These are phyloP conservation scores for Batillaria attramentaria DNA, from an alignment of 1,140 invertebrate genomes.

Conservation along the genomic window DNA sequence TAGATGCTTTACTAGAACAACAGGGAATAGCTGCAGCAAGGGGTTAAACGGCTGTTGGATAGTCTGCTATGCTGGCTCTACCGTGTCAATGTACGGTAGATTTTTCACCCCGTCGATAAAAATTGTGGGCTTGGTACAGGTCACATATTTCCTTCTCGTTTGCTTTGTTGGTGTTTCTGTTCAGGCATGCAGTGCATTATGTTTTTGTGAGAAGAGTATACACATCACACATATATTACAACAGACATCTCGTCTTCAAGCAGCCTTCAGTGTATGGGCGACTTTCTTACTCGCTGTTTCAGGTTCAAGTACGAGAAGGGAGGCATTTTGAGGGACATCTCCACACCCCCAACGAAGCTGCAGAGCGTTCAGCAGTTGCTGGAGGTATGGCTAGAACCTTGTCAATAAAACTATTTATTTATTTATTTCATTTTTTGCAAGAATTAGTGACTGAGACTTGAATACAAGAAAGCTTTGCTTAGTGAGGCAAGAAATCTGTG, in stretches of 20 bases:
- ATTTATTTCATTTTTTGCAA: not conserved
- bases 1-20: too few relatives aligned
- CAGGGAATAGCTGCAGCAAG: too few relatives aligned
- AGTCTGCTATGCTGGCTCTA: too few relatives aligned
- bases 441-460: too few relatives aligned
- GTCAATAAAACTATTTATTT: not conserved
- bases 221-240: not conserved
- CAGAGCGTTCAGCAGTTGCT: conserved; percentile 56
- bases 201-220: not conserved
- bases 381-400: conserved; percentile 36
- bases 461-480: too few relatives aligned
- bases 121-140: not conserved
- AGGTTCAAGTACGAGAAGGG: conserved; percentile 54
- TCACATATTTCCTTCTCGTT: not conserved
- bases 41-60: too few relatives aligned
- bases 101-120: not conserved
- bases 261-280: not conserved
- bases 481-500: too few relatives aligned
- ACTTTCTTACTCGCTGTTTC: conserved; percentile 26
- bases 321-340: conserved; percentile 46
- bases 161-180: not conserved
- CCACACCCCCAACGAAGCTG: conserved; percentile 44
- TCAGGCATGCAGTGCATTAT: not conserved
- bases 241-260: not conserved
- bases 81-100: too few relatives aligned